Evolutionary conservation across 2,113 vertebrate species (phyloP).

Genomic region (Crocuta crocuta): DNA sequence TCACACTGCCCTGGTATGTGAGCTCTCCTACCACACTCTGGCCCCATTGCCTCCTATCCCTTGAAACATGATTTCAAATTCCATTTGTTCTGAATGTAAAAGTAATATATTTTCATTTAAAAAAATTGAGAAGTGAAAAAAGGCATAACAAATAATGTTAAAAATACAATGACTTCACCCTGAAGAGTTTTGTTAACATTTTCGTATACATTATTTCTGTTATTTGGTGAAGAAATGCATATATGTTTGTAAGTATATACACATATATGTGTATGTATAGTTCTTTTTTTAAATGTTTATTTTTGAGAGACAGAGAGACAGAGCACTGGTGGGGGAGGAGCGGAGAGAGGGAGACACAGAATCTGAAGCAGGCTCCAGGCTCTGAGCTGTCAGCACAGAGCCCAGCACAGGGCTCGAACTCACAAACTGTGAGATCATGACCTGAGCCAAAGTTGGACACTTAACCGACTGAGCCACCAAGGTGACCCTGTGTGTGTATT

Average conservation of each 20-base stretch:
- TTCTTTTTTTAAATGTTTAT: too few relatives aligned
- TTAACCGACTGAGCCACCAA: too few relatives aligned
- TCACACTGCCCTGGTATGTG: fast-evolving
- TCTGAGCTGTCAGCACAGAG: too few relatives aligned
- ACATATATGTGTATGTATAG: not conserved
- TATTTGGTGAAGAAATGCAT: not conserved
- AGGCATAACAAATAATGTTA: not conserved
- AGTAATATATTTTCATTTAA: not conserved
- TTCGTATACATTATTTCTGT: not conserved
- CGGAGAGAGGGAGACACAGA: too few relatives aligned
- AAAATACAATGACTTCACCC: not conserved
- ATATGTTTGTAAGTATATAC: too few relatives aligned
- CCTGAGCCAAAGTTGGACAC: too few relatives aligned
- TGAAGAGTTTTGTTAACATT: not conserved
- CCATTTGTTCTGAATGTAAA: not conserved
- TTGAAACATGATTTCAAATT: not conserved
- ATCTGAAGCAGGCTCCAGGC: too few relatives aligned
- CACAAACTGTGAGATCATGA: too few relatives aligned
- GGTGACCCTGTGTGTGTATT: not conserved
- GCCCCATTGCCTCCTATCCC: fast-evolving
- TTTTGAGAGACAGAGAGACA: too few relatives aligned
- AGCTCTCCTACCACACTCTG: fast-evolving
- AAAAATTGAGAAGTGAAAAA: not conserved
- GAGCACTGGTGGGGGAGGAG: too few relatives aligned
- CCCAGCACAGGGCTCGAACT: too few relatives aligned